phyloP scores from a whole-genome alignment of 2,888 invertebrate species.

The Dasysyrphus tricinctus region DNA sequence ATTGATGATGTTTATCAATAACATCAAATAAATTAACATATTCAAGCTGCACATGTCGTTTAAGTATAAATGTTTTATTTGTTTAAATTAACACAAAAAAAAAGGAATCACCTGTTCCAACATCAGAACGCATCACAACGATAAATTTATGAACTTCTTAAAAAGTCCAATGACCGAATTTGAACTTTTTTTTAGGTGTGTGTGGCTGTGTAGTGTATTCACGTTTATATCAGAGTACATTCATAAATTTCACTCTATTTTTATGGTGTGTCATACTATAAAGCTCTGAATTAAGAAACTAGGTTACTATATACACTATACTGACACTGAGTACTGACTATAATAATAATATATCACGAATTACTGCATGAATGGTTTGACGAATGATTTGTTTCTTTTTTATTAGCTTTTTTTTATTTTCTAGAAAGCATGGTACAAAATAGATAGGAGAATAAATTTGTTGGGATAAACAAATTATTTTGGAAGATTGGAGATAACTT shows the following conservation, averaged over 20 bases:
- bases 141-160: constrained; percentile 24
- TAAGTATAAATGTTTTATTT: constrained; percentile 1
- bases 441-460: neutral
- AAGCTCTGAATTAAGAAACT: constrained; percentile 44
- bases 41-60: constrained; percentile 1
- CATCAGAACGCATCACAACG: neutral
- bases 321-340: neutral
- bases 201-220: neutral
- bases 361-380: neutral
- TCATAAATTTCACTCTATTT: neutral
- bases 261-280: constrained; percentile 17
- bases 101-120: constrained; percentile 18
- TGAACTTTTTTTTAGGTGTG: constrained; percentile 34
- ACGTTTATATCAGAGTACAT: neutral
- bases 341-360: neutral
- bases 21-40: neutral
- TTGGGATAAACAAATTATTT: neutral
- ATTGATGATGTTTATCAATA: neutral
- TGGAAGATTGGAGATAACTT: too few species aligned
- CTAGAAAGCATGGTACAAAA: too few species aligned
- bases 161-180: constrained; percentile 71
- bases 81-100: constrained; percentile 15
- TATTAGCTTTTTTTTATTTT: neutral
- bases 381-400: neutral
- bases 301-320: constrained; percentile 59